These are phyloP conservation scores for Xestia sexstrigata DNA, from an alignment of 2,888 invertebrate genomes.

Conservation along the genomic window DNA sequence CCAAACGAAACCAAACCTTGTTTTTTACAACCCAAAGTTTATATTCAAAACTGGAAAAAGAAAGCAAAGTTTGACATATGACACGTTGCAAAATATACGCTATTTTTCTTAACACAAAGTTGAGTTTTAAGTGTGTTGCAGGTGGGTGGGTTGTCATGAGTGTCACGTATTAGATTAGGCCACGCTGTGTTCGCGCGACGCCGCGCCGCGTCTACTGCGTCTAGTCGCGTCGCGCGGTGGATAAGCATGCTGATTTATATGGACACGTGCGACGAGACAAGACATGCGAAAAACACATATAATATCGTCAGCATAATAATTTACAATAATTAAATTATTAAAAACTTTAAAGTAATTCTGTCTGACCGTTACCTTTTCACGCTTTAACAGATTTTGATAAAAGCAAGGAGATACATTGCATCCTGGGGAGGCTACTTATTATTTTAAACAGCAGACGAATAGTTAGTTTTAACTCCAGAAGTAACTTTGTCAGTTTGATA, in stretches of 20 bases:
- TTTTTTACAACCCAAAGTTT: neutral
- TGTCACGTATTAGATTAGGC: constrained; percentile 69
- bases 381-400: too few species aligned
- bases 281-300: constrained; percentile 22
- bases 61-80: constrained; percentile 22
- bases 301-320: constrained; percentile 46
- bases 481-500: too few species aligned
- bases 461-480: too few species aligned
- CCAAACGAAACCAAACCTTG: constrained; percentile 35
- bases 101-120: constrained; percentile 38
- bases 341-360: too few species aligned
- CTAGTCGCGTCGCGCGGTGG: constrained; percentile 53
- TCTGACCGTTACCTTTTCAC: too few species aligned
- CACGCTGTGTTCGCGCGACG: constrained; percentile 63
- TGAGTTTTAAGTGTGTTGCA: constrained; percentile 38
- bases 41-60: constrained; percentile 26
- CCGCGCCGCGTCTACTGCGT: constrained; percentile 48
- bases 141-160: constrained; percentile 58
- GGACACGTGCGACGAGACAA: constrained; percentile 49
- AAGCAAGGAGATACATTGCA: too few species aligned
- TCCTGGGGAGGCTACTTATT: too few species aligned
- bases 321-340: too few species aligned
- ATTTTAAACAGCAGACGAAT: too few species aligned
- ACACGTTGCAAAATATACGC: constrained; percentile 32
- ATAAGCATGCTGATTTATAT: constrained; percentile 70